A percentile compares a stretch with the other conserved stretches of the same genome.
These are phyloP conservation scores for Shinisaurus crocodilurus DNA, from an alignment of 2,113 vertebrate genomes.

Conservation along the genomic window DNA sequence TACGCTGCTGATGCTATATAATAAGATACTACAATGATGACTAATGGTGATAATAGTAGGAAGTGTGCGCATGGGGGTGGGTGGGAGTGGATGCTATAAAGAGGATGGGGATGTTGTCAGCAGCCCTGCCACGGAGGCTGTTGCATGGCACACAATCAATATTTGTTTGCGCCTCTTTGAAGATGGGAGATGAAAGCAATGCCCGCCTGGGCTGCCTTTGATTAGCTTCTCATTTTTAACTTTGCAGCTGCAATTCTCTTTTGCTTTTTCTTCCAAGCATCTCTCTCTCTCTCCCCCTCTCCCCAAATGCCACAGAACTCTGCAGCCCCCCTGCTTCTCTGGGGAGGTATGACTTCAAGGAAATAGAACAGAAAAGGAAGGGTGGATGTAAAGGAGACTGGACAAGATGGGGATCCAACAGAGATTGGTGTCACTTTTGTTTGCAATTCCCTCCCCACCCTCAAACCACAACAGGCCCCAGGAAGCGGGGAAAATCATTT, in stretches of 20 bases:
- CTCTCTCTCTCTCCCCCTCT: slow-evolving; percentile 53
- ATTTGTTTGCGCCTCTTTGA: slow-evolving; percentile 94
- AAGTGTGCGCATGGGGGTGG: neutral
- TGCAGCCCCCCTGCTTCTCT: slow-evolving; percentile 63
- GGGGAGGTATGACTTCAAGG: slow-evolving; percentile 74
- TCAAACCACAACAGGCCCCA: slow-evolving; percentile 45
- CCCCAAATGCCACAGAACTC: slow-evolving; percentile 67
- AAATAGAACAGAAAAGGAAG: slow-evolving; percentile 71
- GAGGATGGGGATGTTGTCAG: slow-evolving; percentile 65
- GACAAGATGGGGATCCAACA: slow-evolving; percentile 55
- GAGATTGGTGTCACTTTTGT: slow-evolving; percentile 70
- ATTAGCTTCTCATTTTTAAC: slow-evolving; percentile 94
- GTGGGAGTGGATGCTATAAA: slow-evolving; percentile 63
- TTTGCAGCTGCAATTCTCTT: slow-evolving; percentile 81
- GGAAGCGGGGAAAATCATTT: slow-evolving; percentile 65
- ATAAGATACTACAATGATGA: neutral
- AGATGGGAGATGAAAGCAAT: slow-evolving; percentile 89
- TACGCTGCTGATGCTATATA: neutral
- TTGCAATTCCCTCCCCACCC: slow-evolving; percentile 71
- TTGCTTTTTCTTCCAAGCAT: slow-evolving; percentile 69
- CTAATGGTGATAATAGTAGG: neutral
- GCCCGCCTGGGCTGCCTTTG: slow-evolving; percentile 87
- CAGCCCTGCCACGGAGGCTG: slow-evolving; percentile 51
- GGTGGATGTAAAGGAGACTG: slow-evolving; percentile 72
- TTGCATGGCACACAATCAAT: slow-evolving; percentile 75